A percentile compares a stretch with the other conserved stretches of the same genome.
phyloP scores from a whole-genome alignment of 2,888 invertebrate species.

The Morpho deidamia region DNA sequence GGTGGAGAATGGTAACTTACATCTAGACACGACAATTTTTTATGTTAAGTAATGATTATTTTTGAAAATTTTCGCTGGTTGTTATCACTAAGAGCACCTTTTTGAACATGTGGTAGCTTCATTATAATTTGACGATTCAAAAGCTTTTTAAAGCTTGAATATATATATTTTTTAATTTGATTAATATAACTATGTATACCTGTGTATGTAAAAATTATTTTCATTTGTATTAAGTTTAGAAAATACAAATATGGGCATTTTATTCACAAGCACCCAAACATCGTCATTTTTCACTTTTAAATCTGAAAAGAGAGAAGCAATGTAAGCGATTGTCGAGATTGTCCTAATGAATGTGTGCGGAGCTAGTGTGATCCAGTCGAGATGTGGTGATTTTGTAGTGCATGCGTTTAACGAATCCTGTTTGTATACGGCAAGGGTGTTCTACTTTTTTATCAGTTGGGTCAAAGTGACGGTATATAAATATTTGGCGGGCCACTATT shows the following conservation, averaged over 20 bases:
- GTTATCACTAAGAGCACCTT: neutral
- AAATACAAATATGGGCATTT: constrained; percentile 82
- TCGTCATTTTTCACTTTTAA: constrained; percentile 75
- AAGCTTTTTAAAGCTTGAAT: neutral
- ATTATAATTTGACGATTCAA: neutral
- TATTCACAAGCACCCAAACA: constrained; percentile 83
- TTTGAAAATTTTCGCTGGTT: neutral
- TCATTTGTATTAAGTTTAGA: constrained; percentile 72
- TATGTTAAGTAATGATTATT: too few species aligned
- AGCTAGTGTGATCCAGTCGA: too few species aligned
- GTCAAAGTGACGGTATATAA: too few species aligned
- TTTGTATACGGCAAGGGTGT: too few species aligned
- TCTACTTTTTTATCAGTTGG: too few species aligned
- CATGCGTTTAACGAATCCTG: neutral
- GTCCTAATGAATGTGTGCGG: neutral
- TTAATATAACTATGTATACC: constrained; percentile 32
- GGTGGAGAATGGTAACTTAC: too few species aligned
- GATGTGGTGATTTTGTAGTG: neutral
- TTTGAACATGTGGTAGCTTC: neutral
- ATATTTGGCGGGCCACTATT: too few species aligned
- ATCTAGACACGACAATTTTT: too few species aligned
- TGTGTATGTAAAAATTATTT: constrained; percentile 80
- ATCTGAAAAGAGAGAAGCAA: constrained; percentile 37
- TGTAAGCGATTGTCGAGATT: too few species aligned
- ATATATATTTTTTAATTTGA: neutral